Percentiles rank a stretch among this genome's conserved stretches.
These are phyloP conservation scores for Monopterus albus DNA, from an alignment of 2,113 vertebrate genomes.

Conservation along the genomic window DNA sequence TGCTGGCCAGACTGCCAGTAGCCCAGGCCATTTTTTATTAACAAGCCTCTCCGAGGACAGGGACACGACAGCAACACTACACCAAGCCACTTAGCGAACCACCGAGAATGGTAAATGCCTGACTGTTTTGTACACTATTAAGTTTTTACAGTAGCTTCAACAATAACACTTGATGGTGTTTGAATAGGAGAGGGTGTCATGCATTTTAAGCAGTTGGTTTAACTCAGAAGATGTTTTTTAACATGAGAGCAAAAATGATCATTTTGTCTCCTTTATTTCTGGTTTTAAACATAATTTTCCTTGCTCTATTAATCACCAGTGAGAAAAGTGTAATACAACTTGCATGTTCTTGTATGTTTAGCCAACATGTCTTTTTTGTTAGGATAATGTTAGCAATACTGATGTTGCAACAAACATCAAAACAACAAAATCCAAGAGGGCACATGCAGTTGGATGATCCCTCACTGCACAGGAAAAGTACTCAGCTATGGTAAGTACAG, in stretches of 20 bases:
- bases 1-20: slow-evolving; percentile 58
- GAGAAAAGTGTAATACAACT: no score
- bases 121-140: slow-evolving; percentile 17
- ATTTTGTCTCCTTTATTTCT: neutral
- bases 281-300: no score
- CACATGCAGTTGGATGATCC: no score
- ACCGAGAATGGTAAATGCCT: neutral
- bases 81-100: slow-evolving; percentile 24
- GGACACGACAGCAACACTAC: slow-evolving; percentile 20
- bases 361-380: no score
- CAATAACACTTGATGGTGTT: neutral
- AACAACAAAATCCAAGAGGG: no score
- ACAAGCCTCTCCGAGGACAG: slow-evolving; percentile 47
- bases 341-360: no score
- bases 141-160: neutral
- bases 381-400: no score
- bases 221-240: neutral
- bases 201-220: slow-evolving; percentile 14
- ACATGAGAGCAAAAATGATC: neutral
- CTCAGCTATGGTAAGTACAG: no score
- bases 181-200: neutral
- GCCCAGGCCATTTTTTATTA: slow-evolving; percentile 45
- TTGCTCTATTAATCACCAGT: neutral
- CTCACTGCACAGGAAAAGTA: no score
- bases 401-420: no score